Conservation (phyloP, 2,113 vertebrate species). For the Thryonomys swinderianus region DNA sequence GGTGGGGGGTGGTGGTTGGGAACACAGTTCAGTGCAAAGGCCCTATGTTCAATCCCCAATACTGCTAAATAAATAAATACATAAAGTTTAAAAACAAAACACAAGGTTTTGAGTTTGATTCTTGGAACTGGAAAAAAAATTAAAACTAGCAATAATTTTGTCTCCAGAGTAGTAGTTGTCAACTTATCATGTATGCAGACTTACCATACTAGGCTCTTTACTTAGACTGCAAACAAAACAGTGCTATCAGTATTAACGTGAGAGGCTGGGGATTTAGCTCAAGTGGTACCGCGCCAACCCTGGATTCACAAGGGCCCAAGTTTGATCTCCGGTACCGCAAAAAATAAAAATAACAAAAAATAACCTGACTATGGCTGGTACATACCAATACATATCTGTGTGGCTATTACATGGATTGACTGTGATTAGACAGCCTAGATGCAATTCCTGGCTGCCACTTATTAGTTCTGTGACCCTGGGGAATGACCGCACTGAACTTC, state of each 20-base stretch:
- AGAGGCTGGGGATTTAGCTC: too few species aligned
- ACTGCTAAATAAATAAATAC: not conserved
- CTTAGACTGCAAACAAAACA: conserved; percentile 1
- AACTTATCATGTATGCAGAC: conserved; percentile 14
- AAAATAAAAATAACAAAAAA: too few species aligned
- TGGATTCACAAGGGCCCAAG: too few species aligned
- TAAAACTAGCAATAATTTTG: conserved; percentile 39
- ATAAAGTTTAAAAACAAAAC: not conserved
- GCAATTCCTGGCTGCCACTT: conserved; percentile 22
- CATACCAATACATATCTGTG: not conserved
- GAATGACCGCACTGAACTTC: conserved; percentile 15
- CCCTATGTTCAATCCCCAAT: not conserved
- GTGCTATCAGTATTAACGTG: conserved; percentile 8
- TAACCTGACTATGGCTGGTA: not conserved
- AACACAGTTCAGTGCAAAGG: not conserved
- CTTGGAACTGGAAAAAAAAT: too few species aligned
- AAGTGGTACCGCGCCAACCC: too few species aligned
- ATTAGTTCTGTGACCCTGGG: conserved; percentile 36
- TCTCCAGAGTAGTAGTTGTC: conserved; percentile 24
- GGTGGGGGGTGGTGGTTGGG: not conserved
- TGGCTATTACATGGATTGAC: not conserved
- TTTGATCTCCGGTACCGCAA: too few species aligned
- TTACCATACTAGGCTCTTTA: conserved; percentile 21
- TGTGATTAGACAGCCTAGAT: not conserved
- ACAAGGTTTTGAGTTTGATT: too few species aligned